These are phyloP conservation scores for Spea multiplicata DNA, from an alignment of 2,113 vertebrate genomes.

Conservation along the genomic window DNA sequence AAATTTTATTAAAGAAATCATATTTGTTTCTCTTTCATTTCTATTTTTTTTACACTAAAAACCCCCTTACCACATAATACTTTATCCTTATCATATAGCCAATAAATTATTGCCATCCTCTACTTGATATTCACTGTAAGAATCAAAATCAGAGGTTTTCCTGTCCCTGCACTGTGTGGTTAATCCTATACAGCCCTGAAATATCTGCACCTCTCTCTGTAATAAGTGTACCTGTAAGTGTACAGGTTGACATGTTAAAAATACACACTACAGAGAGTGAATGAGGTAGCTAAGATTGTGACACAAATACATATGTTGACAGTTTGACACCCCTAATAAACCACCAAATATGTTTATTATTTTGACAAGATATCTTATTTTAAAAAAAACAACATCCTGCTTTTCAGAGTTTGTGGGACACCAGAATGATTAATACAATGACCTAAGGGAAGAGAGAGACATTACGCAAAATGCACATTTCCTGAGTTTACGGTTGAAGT, in stretches of 20 bases:
- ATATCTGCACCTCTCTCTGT: slow-evolving; percentile 71
- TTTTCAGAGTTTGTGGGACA: slow-evolving; percentile 17
- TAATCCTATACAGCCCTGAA: slow-evolving; percentile 71
- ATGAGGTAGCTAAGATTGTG: not conserved
- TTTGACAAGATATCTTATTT: not conserved
- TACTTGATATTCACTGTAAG: slow-evolving; percentile 69
- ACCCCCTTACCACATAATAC: too few species aligned
- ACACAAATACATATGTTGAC: not conserved
- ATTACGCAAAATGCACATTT: slow-evolving; percentile 38
- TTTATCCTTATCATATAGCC: too few species aligned
- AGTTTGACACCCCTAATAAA: not conserved
- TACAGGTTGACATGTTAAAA: slow-evolving; percentile 65
- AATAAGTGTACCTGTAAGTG: slow-evolving; percentile 67
- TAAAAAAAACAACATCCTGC: not conserved
- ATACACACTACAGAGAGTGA: slow-evolving; percentile 16
- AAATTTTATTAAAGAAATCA: too few species aligned
- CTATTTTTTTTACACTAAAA: too few species aligned
- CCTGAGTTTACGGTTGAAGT: slow-evolving; percentile 36
- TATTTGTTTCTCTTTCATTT: too few species aligned
- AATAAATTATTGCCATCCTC: too few species aligned
- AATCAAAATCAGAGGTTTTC: slow-evolving; percentile 92
- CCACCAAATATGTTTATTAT: not conserved
- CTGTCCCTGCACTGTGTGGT: slow-evolving; percentile 92
- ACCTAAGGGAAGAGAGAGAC: slow-evolving; percentile 40
- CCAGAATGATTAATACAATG: slow-evolving; percentile 25